Evolutionary conservation across 1,140 invertebrate species (phyloP), one percentile per base, ranked within the genome.

Genomic region (Tetramorium simillimum): DNA sequence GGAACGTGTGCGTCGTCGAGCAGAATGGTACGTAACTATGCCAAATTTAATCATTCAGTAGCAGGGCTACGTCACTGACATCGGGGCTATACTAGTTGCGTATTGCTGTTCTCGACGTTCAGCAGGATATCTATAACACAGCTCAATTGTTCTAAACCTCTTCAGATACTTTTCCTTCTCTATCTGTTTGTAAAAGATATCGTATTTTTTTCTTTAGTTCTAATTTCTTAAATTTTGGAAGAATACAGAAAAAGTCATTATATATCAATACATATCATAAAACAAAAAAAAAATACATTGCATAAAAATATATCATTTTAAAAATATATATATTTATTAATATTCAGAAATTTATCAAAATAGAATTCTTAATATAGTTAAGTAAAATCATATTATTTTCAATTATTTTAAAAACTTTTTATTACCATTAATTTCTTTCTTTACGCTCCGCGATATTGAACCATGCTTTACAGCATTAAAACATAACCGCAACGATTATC

Each of bases 1-100:
- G 86, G 88, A 88, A 90, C 73, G 67, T 33, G 78, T 81, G 24
- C 63, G 72, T 63, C 65, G 81, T 60, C 33, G 76, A 62, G 77
- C 60, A 89, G 85, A 90, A 86, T 85, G 86, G 73, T 85, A 62
- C 60, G 72, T 80, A 91, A 91, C 86, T 86, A 82, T 92, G 89
- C 88, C 91, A 91, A 92, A 92, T 92, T 91, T 91, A 88, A 82
- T 88, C 85, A 92, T 76, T 88, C 78, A 69, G 33, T 86, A 80
- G 72, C 67, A 49, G 49, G 56, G 69, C 53, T 75, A 62, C 51
- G 85, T 86, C 85, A 86, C 12, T 81, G 85, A 84, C 80, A 84
- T 73, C n/a, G 40, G 12, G 33, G 18, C 70, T 81, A 49, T 62
- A 49, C 53, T 49, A 6, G 24, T 46, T 72, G 14, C 67, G 18